These are phyloP conservation scores for Coreius guichenoti DNA, from an alignment of 2,797 vertebrate genomes.

Conservation along the genomic window DNA sequence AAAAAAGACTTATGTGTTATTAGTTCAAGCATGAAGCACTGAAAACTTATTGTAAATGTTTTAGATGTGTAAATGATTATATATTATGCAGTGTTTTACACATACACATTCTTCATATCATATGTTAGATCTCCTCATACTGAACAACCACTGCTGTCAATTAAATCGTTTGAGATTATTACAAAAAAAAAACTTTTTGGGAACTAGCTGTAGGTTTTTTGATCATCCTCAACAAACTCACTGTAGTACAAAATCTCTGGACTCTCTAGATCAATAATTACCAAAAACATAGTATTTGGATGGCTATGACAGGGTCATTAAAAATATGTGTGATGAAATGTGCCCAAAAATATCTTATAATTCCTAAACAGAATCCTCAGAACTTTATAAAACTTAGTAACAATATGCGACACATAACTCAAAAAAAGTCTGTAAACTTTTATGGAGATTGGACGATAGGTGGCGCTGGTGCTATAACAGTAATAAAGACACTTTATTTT, in stretches of 20 bases:
- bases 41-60: neutral
- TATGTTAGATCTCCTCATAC: neutral
- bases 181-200: neutral
- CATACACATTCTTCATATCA: neutral
- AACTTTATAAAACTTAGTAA: neutral
- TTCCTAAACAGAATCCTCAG: neutral
- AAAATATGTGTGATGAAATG: neutral
- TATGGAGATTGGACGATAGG: neutral
- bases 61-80: neutral
- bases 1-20: neutral
- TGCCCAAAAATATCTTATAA: neutral
- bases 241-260: neutral
- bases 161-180: neutral
- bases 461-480: neutral
- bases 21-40: no score
- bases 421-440: neutral
- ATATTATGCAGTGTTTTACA: neutral
- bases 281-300: neutral
- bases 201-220: neutral
- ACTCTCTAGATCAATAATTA: neutral
- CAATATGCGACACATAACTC: neutral
- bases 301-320: neutral
- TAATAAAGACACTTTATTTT: neutral
- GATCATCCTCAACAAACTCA: neutral
- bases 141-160: neutral